Evolutionary conservation across 2,113 vertebrate species (phyloP).

Genomic region (Leptodactylus fuscus): DNA sequence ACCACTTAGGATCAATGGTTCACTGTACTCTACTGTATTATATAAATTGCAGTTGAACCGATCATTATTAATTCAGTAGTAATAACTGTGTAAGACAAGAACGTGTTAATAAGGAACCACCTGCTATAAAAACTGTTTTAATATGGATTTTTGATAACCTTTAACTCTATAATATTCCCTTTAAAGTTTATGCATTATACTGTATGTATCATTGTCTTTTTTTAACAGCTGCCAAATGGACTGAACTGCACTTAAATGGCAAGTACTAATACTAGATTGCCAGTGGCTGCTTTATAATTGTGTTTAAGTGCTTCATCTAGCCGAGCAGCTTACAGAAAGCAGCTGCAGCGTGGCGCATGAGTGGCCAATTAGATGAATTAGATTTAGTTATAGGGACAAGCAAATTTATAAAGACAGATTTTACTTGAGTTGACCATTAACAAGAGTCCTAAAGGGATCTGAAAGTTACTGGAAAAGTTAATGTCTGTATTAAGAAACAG

Average conservation of each 20-base stretch:
- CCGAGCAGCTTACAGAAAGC: conserved; percentile 27
- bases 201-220: background rate
- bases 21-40: too few relatives aligned
- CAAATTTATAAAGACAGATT: conserved; percentile 46
- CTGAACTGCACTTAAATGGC: conserved; percentile 34
- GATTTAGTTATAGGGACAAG: conserved; percentile 39
- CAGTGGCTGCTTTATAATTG: conserved; percentile 44
- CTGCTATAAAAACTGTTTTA: background rate
- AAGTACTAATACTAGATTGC: conserved; percentile 11
- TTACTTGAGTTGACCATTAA: conserved; percentile 31
- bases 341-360: conserved; percentile 35
- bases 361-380: conserved; percentile 51
- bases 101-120: too few relatives aligned
- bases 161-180: background rate
- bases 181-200: background rate
- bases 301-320: conserved; percentile 34
- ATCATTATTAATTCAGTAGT: too few relatives aligned
- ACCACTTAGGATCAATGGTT: too few relatives aligned
- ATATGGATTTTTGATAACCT: background rate
- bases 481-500: background rate
- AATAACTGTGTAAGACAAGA: too few relatives aligned
- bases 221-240: conserved; percentile 20
- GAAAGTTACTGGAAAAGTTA: conserved; percentile 10
- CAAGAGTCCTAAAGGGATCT: conserved; percentile 28
- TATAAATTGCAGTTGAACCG: too few relatives aligned